Percentiles rank a stretch among this genome's conserved stretches.
These are phyloP conservation scores for Melanotaenia nigrans DNA, from an alignment of 2,797 vertebrate species.

Conservation along the genomic window DNA sequence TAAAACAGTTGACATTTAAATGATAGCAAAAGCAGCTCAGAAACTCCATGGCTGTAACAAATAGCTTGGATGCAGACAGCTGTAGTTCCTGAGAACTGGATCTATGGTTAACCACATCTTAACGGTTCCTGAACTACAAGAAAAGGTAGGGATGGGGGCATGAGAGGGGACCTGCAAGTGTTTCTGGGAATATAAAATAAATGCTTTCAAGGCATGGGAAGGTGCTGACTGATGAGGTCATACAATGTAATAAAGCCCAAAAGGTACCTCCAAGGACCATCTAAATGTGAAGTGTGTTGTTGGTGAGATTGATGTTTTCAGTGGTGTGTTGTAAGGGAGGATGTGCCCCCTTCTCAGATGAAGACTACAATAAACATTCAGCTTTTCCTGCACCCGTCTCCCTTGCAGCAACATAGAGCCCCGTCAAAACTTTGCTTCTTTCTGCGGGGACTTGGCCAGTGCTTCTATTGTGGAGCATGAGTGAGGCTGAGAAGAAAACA, in stretches of 20 bases:
- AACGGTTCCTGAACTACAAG: conserved; percentile 48
- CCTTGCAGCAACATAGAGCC: conserved; percentile 60
- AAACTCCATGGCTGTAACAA: conserved; percentile 64
- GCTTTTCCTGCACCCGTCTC: conserved; percentile 61
- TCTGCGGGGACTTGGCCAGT: conserved; percentile 55
- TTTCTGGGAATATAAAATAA: conserved; percentile 74
- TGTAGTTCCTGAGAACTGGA: conserved; percentile 64
- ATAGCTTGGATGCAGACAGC: conserved; percentile 64
- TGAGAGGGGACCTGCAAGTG: conserved; percentile 45
- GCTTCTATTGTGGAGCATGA: conserved; percentile 58
- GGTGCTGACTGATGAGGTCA: conserved; percentile 74
- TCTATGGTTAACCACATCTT: conserved; percentile 75
- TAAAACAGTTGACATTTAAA: conserved; percentile 40
- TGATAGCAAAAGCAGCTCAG: conserved; percentile 52
- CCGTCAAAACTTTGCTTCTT: conserved; percentile 48
- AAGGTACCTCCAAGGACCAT: conserved; percentile 53
- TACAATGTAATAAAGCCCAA: conserved; percentile 56
- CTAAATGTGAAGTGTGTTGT: conserved; percentile 64
- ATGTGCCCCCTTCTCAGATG: conserved; percentile 62
- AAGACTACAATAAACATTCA: conserved; percentile 68
- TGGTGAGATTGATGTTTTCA: conserved; percentile 63
- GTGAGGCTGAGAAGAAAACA: conserved; percentile 54
- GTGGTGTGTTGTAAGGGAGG: conserved; percentile 53
- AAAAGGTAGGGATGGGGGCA: conserved; percentile 50
- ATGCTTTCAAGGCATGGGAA: conserved; percentile 64